A percentile compares a stretch with the other conserved stretches of the same genome.
These are phyloP conservation scores for Gerris lacustris DNA, from an alignment of 2,888 invertebrate genomes.

Conservation along the genomic window DNA sequence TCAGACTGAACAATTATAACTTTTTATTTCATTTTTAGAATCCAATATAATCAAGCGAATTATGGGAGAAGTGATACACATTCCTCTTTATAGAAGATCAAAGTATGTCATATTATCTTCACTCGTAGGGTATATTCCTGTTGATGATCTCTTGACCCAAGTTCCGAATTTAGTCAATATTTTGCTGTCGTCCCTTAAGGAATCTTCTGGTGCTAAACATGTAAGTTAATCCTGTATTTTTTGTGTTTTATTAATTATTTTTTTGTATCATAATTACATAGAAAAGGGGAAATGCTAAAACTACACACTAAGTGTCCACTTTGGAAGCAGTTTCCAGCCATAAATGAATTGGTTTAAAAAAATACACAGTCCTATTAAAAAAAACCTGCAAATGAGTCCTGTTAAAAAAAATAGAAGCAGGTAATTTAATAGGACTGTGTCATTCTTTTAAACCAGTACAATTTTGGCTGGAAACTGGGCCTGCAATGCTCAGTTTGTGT, in stretches of 20 bases:
- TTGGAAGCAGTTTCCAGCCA: too few species aligned
- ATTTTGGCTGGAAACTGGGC: too few species aligned
- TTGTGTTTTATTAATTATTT: neutral
- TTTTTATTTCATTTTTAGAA: slow-evolving; percentile 18
- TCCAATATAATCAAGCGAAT: slow-evolving; percentile 21
- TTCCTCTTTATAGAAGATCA: slow-evolving; percentile 23
- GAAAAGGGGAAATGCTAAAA: neutral
- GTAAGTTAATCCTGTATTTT: slow-evolving; percentile 10
- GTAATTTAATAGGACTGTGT: too few species aligned
- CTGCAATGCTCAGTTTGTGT: too few species aligned
- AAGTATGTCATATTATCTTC: slow-evolving; percentile 25
- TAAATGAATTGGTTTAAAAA: too few species aligned
- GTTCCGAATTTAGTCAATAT: slow-evolving; percentile 20
- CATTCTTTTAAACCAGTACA: too few species aligned
- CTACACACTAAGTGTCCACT: too few species aligned
- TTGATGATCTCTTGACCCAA: slow-evolving; percentile 19
- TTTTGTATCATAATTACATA: neutral
- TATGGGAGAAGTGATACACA: slow-evolving; percentile 15
- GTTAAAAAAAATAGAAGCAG: too few species aligned
- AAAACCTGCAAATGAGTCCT: too few species aligned
- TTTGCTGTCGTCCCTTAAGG: slow-evolving; percentile 21
- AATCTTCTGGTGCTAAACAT: slow-evolving; percentile 20
- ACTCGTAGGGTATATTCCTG: slow-evolving; percentile 22
- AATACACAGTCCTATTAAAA: too few species aligned
- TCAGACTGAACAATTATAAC: neutral